phyloP scores from a whole-genome alignment of 2,113 vertebrate genomes.

The Cercopithecus mona region DNA sequence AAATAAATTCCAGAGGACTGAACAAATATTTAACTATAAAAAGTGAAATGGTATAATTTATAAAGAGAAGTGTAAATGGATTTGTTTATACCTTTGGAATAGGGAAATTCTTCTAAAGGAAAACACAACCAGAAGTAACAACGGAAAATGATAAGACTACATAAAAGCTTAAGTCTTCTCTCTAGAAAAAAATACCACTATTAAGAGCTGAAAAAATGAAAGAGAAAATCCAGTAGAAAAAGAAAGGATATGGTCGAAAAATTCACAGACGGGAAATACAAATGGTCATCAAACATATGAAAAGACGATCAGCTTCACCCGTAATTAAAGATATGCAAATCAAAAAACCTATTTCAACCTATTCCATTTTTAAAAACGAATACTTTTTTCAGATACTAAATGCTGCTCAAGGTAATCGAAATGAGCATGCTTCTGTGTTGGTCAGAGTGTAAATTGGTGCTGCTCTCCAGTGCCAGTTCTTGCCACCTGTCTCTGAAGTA shows the following conservation, averaged over 20 bases:
- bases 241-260: background rate
- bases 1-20: background rate
- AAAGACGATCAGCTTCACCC: constrained; percentile 8
- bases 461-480: background rate
- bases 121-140: background rate
- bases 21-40: constrained; percentile 43
- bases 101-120: background rate
- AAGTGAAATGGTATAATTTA: constrained; percentile 16
- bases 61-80: background rate
- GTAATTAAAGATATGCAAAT: background rate
- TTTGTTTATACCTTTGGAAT: constrained; percentile 1
- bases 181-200: constrained; percentile 14
- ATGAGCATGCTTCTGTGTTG: background rate
- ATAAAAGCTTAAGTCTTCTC: background rate
- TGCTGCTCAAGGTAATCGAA: background rate
- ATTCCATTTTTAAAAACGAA: background rate
- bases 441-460: background rate
- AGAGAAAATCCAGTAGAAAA: background rate
- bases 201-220: background rate
- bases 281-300: background rate
- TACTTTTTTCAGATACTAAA: background rate
- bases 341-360: background rate
- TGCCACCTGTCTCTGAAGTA: background rate
- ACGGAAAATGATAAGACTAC: constrained; percentile 1
- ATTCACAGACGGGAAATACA: background rate